Evolutionary conservation across 2,797 vertebrate species (phyloP).

Genomic region (Trematomus bernacchii): DNA sequence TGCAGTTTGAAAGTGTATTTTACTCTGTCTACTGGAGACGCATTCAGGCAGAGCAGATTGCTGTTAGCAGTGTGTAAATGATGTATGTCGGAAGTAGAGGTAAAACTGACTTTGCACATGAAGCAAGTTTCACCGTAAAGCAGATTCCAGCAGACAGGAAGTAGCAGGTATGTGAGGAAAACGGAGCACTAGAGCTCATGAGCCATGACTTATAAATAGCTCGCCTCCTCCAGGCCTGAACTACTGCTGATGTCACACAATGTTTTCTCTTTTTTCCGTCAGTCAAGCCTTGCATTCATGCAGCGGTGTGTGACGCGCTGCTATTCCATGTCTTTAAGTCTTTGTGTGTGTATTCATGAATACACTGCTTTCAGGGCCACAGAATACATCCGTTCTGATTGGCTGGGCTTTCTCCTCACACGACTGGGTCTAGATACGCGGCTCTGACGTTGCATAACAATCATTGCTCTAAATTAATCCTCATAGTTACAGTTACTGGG

Average conservation of each 20-base stretch:
- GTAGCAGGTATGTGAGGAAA: slow-evolving; percentile 11
- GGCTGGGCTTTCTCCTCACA: slow-evolving; percentile 5
- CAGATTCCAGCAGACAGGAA: slow-evolving; percentile 3
- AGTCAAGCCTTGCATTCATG: slow-evolving; percentile 19
- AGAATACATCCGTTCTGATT: slow-evolving; percentile 1
- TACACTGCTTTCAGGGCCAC: not conserved
- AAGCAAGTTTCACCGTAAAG: slow-evolving; percentile 31
- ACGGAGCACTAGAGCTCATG: slow-evolving; percentile 21
- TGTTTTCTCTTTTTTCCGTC: slow-evolving; percentile 28
- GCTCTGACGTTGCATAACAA: slow-evolving; percentile 6
- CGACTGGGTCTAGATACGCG: not conserved
- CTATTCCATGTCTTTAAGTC: not conserved
- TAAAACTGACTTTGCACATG: not conserved
- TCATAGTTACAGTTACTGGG: slow-evolving; percentile 4
- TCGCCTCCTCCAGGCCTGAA: slow-evolving; percentile 46
- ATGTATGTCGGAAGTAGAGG: slow-evolving; percentile 40
- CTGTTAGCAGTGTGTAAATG: slow-evolving; percentile 56
- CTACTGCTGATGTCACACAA: slow-evolving; percentile 68
- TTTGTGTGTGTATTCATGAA: slow-evolving; percentile 30
- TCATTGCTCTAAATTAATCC: not conserved
- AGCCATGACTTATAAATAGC: slow-evolving; percentile 62
- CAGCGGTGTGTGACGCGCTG: slow-evolving; percentile 8
- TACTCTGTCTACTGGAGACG: slow-evolving; percentile 5
- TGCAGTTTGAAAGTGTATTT: slow-evolving; percentile 20
- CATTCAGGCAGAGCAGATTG: slow-evolving; percentile 40